Percentiles rank a stretch among this genome's conserved stretches.
Evolutionary conservation across 2,888 invertebrate genomes (phyloP).

Genomic region (Drosophila ezoana): DNA sequence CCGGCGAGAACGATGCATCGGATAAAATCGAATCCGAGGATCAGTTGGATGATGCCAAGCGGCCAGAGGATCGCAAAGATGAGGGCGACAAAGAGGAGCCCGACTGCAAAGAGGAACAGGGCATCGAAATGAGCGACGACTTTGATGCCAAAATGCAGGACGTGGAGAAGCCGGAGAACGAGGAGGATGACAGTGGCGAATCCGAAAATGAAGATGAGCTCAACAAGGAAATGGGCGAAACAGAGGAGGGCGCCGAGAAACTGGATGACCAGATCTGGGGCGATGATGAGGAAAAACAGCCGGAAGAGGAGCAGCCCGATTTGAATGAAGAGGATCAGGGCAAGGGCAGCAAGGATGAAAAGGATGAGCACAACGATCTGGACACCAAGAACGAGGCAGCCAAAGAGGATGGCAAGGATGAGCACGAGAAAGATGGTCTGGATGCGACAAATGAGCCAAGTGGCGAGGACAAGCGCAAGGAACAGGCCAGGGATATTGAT

Average conservation of each 20-base stretch:
- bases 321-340: slow-evolving; percentile 87
- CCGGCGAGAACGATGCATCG: slow-evolving; percentile 94
- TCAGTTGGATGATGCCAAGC: slow-evolving; percentile 95
- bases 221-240: slow-evolving; percentile 98
- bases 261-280: slow-evolving; percentile 93
- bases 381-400: slow-evolving; percentile 86
- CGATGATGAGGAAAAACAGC: slow-evolving; percentile 93
- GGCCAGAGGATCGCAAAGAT: slow-evolving; percentile 88
- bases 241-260: slow-evolving; percentile 93
- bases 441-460: slow-evolving; percentile 83
- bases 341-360: slow-evolving; percentile 92
- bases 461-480: slow-evolving; percentile 81
- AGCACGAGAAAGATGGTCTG: slow-evolving; percentile 85
- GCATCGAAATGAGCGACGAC: slow-evolving; percentile 98
- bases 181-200: slow-evolving; percentile 87
- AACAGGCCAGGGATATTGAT: slow-evolving; percentile 90
- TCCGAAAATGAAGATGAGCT: slow-evolving; percentile 91
- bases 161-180: slow-evolving; percentile 88
- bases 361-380: slow-evolving; percentile 86
- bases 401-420: slow-evolving; percentile 85
- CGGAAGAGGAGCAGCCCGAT: slow-evolving; percentile 87
- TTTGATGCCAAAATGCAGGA: slow-evolving; percentile 91
- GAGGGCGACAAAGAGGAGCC: slow-evolving; percentile 90
- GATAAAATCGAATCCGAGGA: slow-evolving; percentile 94
- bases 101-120: slow-evolving; percentile 94